Evolutionary conservation across 2,113 vertebrate genomes (phyloP), one percentile per base, ranked within the genome.

Genomic region (Prunella fulvescens): DNA sequence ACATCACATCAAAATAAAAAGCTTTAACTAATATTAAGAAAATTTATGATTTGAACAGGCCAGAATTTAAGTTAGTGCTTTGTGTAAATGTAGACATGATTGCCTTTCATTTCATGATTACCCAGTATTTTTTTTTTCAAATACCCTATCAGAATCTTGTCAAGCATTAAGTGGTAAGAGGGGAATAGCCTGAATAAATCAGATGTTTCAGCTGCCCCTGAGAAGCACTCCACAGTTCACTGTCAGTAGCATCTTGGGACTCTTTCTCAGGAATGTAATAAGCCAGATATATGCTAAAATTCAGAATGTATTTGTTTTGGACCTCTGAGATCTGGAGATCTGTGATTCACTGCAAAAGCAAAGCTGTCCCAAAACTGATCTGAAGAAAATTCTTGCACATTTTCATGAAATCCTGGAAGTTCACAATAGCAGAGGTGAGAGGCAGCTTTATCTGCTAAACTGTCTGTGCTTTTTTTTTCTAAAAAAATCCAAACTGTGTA

Each of bases 191-290:
- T 39, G 74, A 40, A 60, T 39, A 48, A 44, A 92, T 93, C 4
- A 8, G 93, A 86, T 86, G 50, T 94, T 87, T 86, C 74, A n/a
- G 62, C 51, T 73, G 61, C 70, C 94, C 48, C 66, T 26, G 33
- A 92, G 81, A 71, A 94, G 77, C 74, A 91, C 66, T 73, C 57
- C 83, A 80, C 77, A 84, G 57, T 31, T 96, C 95, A 94, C 95
- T 91, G 95, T 37, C 88, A 92, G 74, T 16, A 8, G 8, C 54
- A 44, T 85, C 93, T 87, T 14, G 70, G 54, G 90, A 51, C 62
- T 70, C 83, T 39, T 92, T 64, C 93, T 83, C 78, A 85, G 86
- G 57, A 69, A 67, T 64, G 73, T 56, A 69, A 70, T 51, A 90
- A 82, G 58, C 29, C 91, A 86, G 92, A 95, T 80, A 87, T 25